phyloP scores from a whole-genome alignment of 37 sponge, comb jelly and placozoan species.

The Tethya wilhelma region DNA sequence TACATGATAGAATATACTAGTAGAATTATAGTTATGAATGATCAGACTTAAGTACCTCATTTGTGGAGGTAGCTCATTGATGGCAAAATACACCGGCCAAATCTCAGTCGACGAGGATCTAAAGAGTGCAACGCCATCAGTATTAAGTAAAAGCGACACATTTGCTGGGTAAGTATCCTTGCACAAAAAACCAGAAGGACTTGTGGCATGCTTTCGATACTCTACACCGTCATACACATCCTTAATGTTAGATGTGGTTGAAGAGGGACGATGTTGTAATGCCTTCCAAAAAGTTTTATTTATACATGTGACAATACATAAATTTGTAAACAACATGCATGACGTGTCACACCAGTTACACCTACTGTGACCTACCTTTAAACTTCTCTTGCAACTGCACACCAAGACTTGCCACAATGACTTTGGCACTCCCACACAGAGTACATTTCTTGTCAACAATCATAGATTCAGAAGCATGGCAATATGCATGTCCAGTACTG shows the following conservation, averaged over 20 bases:
- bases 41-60: conserved; percentile 9
- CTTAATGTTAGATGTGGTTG: neutral
- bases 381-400: no score
- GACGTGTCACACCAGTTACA: no score
- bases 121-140: conserved; percentile 41
- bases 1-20: neutral
- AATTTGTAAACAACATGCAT: no score
- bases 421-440: no score
- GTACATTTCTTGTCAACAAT: no score
- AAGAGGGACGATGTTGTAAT: neutral
- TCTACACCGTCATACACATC: conserved; percentile 10
- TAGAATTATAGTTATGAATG: neutral
- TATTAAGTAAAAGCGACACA: conserved; percentile 27
- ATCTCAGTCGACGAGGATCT: conserved; percentile 25
- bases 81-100: conserved; percentile 32
- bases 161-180: conserved; percentile 9
- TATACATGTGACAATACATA: no score
- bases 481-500: no score
- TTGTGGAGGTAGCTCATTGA: conserved; percentile 42
- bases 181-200: neutral
- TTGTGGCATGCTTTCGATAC: neutral
- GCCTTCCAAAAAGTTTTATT: conserved; percentile 8
- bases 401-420: no score
- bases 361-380: no score
- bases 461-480: no score